Base-by-base conservation (phyloP, 2,797 vertebrate genomes). In the Protonibea diacanthus region DNA sequence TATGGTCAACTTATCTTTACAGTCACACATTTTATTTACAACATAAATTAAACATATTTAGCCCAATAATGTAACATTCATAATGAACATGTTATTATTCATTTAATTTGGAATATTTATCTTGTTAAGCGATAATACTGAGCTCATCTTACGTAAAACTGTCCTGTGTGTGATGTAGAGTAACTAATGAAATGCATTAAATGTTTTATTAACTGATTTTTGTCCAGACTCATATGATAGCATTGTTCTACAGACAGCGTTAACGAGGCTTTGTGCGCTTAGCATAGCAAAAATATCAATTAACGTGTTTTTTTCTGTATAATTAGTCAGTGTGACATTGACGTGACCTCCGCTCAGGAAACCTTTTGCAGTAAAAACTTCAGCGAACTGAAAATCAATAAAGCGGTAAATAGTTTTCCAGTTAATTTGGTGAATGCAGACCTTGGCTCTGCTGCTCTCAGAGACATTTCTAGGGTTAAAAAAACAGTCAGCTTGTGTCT, bases 391-490 rank as follows among this genome's bases (percentile, higher is more conserved):
- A 48, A 66, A 70, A 79, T 66, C 72, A 42, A 69, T 62, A 53
- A 12, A 57, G 40, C 33, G 25, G 21, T 7, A 4, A 58, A 56
- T 27, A 8, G 3, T 61, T 74, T 21, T 70, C 40, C 33, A 25
- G 57, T 20, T 29, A 10, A 65, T 49, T 53, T 66, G n/a, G 15
- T 61, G 4, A 81, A 29, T 11, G 27, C 44, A 33, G 64, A 69
- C 70, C 61, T 77, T 81, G 70, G 45, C 29, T 73, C 15, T 40
- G 56, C 60, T 49, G 27, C n/a, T 13, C 27, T 61, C 14, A 53
- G 33, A 53, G 21, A 57, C 61, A 27, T 73, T 80, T 69, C 47
- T 20, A 40, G 5, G 48, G 40, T 55, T 49, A 2, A 51, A 62
- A 56, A 67, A 61, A 25, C 56, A 70, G 55, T 64, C 10, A 53